phyloP scores from a whole-genome alignment of 2,113 vertebrate species.

The Pteronura brasiliensis region DNA sequence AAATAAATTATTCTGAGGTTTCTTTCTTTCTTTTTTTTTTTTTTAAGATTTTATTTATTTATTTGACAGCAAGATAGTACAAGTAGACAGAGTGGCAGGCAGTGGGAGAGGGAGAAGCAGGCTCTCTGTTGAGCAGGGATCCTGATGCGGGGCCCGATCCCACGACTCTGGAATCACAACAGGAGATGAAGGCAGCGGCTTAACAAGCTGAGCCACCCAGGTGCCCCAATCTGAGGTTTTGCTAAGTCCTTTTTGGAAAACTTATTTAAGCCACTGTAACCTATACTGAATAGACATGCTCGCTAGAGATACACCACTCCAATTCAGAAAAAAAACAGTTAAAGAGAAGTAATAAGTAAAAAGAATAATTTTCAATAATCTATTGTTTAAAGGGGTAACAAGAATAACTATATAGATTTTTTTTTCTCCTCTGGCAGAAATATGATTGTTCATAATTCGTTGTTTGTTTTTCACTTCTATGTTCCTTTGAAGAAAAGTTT shows the following conservation, averaged over 20 bases:
- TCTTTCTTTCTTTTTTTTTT: too few species aligned
- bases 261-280: slow-evolving; percentile 70
- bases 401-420: slow-evolving; percentile 42
- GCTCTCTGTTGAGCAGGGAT: too few species aligned
- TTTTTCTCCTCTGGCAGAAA: slow-evolving; percentile 62
- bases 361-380: slow-evolving; percentile 73
- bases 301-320: slow-evolving; percentile 60
- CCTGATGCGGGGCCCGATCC: too few species aligned
- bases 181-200: too few species aligned
- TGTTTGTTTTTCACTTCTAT: not conserved
- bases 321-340: slow-evolving; percentile 70
- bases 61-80: too few species aligned
- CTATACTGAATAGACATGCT: slow-evolving; percentile 72
- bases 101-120: too few species aligned
- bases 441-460: not conserved
- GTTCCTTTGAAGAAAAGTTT: not conserved
- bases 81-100: too few species aligned
- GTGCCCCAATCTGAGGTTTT: slow-evolving; percentile 54
- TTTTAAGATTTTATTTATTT: too few species aligned
- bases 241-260: slow-evolving; percentile 75
- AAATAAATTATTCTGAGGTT: slow-evolving; percentile 71
- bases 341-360: slow-evolving; percentile 67
- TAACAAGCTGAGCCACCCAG: too few species aligned
- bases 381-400: slow-evolving; percentile 61
- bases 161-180: too few species aligned